Conservation (phyloP, 2,797 vertebrate genomes). For the Schizopygopsis malacanthus region DNA sequence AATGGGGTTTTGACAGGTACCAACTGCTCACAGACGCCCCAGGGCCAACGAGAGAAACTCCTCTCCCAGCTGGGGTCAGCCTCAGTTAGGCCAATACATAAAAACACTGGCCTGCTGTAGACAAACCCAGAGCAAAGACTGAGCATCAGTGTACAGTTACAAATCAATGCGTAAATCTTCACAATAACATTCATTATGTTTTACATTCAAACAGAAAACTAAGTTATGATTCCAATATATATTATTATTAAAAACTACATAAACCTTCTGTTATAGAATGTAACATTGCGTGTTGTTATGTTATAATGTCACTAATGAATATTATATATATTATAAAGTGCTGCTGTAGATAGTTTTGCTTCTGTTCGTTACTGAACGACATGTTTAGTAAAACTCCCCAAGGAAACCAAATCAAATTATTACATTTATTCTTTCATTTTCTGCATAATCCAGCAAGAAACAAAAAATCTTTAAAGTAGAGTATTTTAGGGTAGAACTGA, state of each 20-base stretch:
- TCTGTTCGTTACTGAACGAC: background rate
- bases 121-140: conserved; percentile 42
- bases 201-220: background rate
- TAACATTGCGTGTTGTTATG: background rate
- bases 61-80: conserved; percentile 91
- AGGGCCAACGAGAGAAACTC: conserved; percentile 88
- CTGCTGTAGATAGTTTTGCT: background rate
- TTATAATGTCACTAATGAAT: background rate
- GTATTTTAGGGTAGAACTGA: background rate
- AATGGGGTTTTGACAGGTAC: conserved; percentile 81
- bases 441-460: background rate
- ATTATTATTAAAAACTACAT: background rate
- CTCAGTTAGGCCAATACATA: conserved; percentile 93
- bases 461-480: background rate
- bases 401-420: background rate
- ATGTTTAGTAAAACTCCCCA: background rate
- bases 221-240: background rate
- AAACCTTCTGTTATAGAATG: background rate
- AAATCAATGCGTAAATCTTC: background rate
- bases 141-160: background rate
- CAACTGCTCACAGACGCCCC: conserved; percentile 92
- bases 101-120: conserved; percentile 86
- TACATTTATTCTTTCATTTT: background rate
- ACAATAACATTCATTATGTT: background rate
- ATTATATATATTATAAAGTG: background rate